Base-by-base conservation (phyloP, 1,140 invertebrate genomes). In the Bombus cullumanus region DNA sequence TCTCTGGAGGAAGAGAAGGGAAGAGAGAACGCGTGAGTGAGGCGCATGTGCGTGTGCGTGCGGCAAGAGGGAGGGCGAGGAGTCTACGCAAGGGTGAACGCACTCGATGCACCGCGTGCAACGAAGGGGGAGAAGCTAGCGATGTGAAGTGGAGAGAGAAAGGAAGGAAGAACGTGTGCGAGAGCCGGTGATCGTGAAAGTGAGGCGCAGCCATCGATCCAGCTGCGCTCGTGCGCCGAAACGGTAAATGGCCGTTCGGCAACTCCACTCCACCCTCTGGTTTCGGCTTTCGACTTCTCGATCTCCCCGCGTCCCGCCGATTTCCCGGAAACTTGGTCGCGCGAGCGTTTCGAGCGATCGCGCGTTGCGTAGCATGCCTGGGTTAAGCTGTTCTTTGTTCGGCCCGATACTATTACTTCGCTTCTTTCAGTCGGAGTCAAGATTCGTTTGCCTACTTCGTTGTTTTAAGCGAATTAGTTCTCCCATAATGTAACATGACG, bases 201-300 rank as follows among this genome's bases (percentile, higher is more conserved):
- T 88, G 90, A 91, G 89, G 88, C 80, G 80, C 83, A 81, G 84
- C 77, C 90, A 91, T 91, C 85, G 89, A 91, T 91, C 90, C 87
- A 81, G 66, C 86, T 72, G 75, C 87, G 87, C 84, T 86, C 78
- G 83, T 86, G 89, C 80, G 86, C 88, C 88, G 85, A 89, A 89
- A 89, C 88, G 77, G 88, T 89, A 86, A 86, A 89, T 89, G 88
- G 83, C 77, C 81, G 88, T 89, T 89, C 84, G 85, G 86, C 84
- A 75, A 78, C 75, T 86, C 79, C 78, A 76, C 77, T 74, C 72
- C 57, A 62, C 88, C 83, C 64, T 64, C 64, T 59, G 71, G 39
- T 41, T 43, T 37, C 66, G 66, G 83, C 57, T 85, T 85, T 81
- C 84, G 84, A 69, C 84, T 75, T 85, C 47, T 75, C 84, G 69